Percentiles rank a stretch among this genome's conserved stretches.
Evolutionary conservation across 2,888 invertebrate genomes (phyloP).

Genomic region (Hemicrepidius hirtus): DNA sequence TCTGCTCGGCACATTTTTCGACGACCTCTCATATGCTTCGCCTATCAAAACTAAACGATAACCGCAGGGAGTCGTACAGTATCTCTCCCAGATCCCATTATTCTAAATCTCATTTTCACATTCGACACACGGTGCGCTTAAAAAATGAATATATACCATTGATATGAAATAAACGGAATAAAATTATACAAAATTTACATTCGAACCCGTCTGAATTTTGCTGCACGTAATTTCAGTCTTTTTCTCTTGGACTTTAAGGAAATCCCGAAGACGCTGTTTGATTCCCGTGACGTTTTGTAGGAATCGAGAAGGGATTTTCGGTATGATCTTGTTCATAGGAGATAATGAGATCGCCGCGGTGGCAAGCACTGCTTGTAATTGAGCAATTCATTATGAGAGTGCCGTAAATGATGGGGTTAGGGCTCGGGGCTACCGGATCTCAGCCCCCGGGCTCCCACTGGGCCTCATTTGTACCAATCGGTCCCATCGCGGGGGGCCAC

Average conservation of each 20-base stretch:
- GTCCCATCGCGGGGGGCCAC: conserved; percentile 62
- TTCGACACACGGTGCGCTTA: conserved; percentile 54
- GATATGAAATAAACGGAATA: conserved; percentile 58
- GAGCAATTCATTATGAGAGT: conserved; percentile 65
- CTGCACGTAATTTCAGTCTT: conserved; percentile 13
- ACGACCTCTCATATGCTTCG: conserved; percentile 12
- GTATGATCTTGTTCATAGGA: conserved; percentile 63
- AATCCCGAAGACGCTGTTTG: too few species aligned
- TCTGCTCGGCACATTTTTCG: conserved; percentile 7
- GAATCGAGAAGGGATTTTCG: conserved; percentile 35
- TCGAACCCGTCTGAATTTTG: neutral
- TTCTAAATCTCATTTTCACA: conserved; percentile 61
- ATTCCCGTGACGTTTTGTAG: conserved; percentile 10
- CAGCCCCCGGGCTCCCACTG: conserved; percentile 62
- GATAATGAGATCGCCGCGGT: conserved; percentile 66
- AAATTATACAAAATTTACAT: conserved; percentile 54
- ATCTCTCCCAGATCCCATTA: conserved; percentile 53
- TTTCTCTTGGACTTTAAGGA: neutral
- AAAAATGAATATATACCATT: conserved; percentile 55
- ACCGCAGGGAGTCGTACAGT: conserved; percentile 44
- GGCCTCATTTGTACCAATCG: conserved; percentile 65
- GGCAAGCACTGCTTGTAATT: conserved; percentile 66
- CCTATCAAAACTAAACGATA: conserved; percentile 46
- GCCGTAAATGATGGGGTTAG: conserved; percentile 63
- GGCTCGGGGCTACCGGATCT: conserved; percentile 63